Conservation (phyloP, 2,888 invertebrate genomes). For the Diloba caeruleocephala region DNA sequence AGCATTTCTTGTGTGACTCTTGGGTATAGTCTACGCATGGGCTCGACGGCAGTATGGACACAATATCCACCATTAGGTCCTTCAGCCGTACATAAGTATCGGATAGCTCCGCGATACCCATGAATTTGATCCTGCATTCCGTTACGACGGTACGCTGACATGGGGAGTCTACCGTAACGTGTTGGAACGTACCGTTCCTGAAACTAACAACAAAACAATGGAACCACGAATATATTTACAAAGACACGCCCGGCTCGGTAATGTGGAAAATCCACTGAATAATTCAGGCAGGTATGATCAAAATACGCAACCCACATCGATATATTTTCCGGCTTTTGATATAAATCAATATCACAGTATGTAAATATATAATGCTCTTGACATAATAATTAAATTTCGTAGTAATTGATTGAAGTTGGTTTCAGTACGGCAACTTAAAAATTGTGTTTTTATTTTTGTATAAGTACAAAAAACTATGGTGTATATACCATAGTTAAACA, state of each 20-base stretch:
- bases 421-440: conserved; percentile 8
- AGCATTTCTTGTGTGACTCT: conserved; percentile 75
- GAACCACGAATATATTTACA: conserved; percentile 46
- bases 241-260: conserved; percentile 11
- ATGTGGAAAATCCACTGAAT: conserved; percentile 29
- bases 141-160: conserved; percentile 77
- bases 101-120: conserved; percentile 80
- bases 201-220: conserved; percentile 78
- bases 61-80: conserved; percentile 49
- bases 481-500: no score
- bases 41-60: conserved; percentile 73
- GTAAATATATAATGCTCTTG: background rate
- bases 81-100: conserved; percentile 71
- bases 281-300: conserved; percentile 15
- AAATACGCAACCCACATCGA: conserved; percentile 8
- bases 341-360: background rate
- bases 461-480: no score
- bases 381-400: no score
- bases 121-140: conserved; percentile 83
- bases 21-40: conserved; percentile 67
- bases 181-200: conserved; percentile 86
- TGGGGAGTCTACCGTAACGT: conserved; percentile 78
- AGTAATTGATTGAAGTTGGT: conserved; percentile 18
- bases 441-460: background rate
- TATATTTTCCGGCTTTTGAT: conserved; percentile 7